Conservation (phyloP, 2,888 invertebrate species). For the Pristionchus exspectatus region DNA sequence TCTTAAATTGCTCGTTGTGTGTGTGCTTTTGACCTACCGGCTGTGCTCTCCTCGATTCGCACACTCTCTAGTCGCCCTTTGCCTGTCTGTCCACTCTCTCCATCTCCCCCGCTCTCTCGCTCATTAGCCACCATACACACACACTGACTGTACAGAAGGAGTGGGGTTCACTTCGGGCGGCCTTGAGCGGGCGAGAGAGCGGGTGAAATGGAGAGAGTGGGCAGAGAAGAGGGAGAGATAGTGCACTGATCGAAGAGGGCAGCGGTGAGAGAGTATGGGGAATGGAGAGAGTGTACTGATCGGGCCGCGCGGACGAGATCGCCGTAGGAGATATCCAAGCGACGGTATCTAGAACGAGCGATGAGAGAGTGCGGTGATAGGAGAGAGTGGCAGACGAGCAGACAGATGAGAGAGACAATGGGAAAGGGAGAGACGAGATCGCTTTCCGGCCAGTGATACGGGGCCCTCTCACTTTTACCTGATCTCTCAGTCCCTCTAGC, state of each 20-base stretch:
- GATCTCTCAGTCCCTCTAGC: neutral
- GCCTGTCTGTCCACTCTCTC: neutral
- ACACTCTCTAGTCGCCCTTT: neutral
- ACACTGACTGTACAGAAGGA: conserved; percentile 22
- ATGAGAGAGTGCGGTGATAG: conserved; percentile 28
- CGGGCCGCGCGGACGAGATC: neutral
- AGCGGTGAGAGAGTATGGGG: conserved; percentile 21
- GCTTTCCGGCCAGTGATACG: conserved; percentile 6
- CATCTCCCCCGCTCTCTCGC: neutral
- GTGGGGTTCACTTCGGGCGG: neutral
- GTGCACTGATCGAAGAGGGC: neutral
- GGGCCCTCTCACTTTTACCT: neutral
- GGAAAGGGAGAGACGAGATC: neutral
- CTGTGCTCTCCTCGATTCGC: neutral
- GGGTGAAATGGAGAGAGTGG: conserved; percentile 8
- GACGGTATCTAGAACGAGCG: conserved; percentile 45
- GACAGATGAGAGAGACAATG: neutral
- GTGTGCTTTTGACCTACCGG: neutral
- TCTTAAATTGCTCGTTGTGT: neutral
- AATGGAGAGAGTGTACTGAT: conserved; percentile 37
- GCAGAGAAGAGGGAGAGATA: neutral
- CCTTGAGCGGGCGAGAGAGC: neutral
- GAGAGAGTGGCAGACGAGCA: conserved; percentile 17
- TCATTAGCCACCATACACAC: conserved; percentile 32
- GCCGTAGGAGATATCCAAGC: conserved; percentile 40